phyloP scores from a whole-genome alignment of 2,797 vertebrate species.

The Enteromius treurensis region DNA sequence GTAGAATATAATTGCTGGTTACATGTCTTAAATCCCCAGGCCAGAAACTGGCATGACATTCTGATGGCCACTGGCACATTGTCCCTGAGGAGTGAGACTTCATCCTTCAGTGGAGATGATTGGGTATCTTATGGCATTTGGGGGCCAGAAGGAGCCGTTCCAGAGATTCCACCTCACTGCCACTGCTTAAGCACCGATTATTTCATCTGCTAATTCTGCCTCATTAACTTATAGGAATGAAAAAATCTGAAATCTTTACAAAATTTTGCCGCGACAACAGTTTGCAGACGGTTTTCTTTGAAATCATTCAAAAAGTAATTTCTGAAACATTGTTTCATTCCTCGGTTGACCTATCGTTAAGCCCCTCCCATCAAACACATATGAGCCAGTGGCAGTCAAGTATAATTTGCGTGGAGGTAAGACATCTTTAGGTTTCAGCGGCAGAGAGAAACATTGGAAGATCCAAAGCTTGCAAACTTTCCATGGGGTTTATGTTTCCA shows the following conservation, averaged over 20 bases:
- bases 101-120: conserved; percentile 42
- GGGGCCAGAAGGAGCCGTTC: conserved; percentile 39
- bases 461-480: no score
- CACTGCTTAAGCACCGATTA: conserved; percentile 41
- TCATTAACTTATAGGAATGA: conserved; percentile 51
- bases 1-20: conserved; percentile 5
- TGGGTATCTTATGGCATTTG: conserved; percentile 26
- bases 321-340: background rate
- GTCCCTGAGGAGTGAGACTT: conserved; percentile 40
- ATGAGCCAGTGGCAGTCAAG: background rate
- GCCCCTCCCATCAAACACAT: background rate
- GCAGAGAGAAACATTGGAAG: no score
- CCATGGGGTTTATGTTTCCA: no score
- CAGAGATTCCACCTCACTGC: conserved; percentile 44
- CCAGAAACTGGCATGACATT: background rate
- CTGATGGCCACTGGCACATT: conserved; percentile 25
- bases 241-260: conserved; percentile 19
- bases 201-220: conserved; percentile 51
- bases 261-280: conserved; percentile 13
- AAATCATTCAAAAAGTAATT: background rate
- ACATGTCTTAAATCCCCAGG: conserved; percentile 24
- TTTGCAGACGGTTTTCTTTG: background rate
- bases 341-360: background rate
- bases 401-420: background rate
- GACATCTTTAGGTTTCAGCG: no score